Evolutionary conservation across 2,113 vertebrate genomes (phyloP), one percentile per base, ranked within the genome.

Genomic region (Pelvicachromis taeniatus): DNA sequence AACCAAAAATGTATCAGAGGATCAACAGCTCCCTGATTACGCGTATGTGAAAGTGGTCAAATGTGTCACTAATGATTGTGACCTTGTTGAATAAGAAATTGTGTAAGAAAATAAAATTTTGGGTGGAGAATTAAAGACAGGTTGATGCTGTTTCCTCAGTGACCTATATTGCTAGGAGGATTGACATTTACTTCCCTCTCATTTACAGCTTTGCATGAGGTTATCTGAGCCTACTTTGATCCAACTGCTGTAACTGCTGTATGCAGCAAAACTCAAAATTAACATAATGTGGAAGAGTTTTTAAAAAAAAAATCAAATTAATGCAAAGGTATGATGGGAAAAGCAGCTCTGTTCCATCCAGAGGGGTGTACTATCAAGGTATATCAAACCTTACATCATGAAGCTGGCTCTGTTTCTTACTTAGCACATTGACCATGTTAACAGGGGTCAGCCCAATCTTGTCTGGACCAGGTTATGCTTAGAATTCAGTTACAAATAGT

Each of bases 221-320:
- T 91, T 86, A 70, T 85, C 61, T 31, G 55, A 80, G 48, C 13
- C 33, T 11, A 14, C 86, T 93, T 87, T 87, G 80, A 93, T 89
- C 83, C 13, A 59, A 65, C n/a, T n/a, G n/a, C n/a, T n/a, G n/a
- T n/a, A n/a, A 75, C 85, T 11, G 65, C 55, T 53, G 12, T 5
- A 17, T 70, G 50, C 78, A 55, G 53, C 65, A 80, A 63, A 89
- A 79, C 16, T 54, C 45, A 42, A 35, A 63, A 21, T 68, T 23
- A 88, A 86, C 33, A 38, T 75, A 50, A 84, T 80, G 23, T 45
- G 10, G 19, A 26, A 35, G 45, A 33, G 26, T 82, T 9, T 40
- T 78, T 83, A 88, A 85, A 40, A 63, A 78, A 88, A 85, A 40
- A 63, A 78, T 61, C n/a, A 14, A 29, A 81, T 81, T 33, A 10